These are phyloP conservation scores for Heteromyza rotundicornis DNA, from an alignment of 2,888 invertebrate species.

Conservation along the genomic window DNA sequence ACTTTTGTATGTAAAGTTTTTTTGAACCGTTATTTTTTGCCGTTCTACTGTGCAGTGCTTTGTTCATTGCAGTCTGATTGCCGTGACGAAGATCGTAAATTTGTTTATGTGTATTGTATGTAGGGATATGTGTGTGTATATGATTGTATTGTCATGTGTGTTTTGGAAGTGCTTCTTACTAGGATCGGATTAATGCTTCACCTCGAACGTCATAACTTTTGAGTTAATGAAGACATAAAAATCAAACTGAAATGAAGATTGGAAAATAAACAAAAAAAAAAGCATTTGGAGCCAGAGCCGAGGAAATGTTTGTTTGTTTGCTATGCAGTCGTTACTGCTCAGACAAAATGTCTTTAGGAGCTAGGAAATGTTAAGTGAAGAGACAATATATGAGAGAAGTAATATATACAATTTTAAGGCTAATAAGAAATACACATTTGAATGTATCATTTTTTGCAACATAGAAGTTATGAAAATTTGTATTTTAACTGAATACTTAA, in stretches of 20 bases:
- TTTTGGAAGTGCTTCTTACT: conserved; percentile 7
- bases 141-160: conserved; percentile 27
- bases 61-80: conserved; percentile 36
- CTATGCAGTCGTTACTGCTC: background rate
- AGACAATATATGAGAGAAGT: too few species aligned
- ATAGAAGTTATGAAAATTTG: too few species aligned
- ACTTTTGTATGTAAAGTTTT: too few species aligned
- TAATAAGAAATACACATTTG: too few species aligned
- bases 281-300: too few species aligned
- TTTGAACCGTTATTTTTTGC: too few species aligned
- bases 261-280: conserved; percentile 24
- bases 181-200: conserved; percentile 26
- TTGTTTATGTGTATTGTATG: conserved; percentile 23
- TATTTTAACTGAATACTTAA: too few species aligned
- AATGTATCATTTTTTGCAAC: too few species aligned
- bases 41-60: background rate
- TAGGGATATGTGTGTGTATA: background rate
- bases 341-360: too few species aligned
- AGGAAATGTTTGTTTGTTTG: background rate
- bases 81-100: conserved; percentile 49
- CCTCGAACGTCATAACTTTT: conserved; percentile 47
- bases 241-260: conserved; percentile 36
- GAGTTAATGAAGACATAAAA: conserved; percentile 58
- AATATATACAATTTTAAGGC: too few species aligned
- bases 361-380: background rate